Evolutionary conservation across 2,888 invertebrate species (phyloP), one percentile per base, ranked within the genome.

Genomic region (Tetranychus truncatus): DNA sequence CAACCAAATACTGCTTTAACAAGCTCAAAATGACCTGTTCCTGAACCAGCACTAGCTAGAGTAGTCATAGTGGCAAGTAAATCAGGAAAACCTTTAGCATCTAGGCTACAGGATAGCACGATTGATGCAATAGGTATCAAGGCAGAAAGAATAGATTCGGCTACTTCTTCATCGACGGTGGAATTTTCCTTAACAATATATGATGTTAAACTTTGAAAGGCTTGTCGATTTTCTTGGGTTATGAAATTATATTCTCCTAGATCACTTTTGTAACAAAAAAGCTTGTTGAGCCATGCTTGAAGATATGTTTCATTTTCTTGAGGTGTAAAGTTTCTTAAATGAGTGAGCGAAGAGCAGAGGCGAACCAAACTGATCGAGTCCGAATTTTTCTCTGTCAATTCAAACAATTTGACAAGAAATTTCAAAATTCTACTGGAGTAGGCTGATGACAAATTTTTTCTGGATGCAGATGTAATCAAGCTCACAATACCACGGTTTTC

Each of bases 11-110:
- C 86, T 0, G 92, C 90, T 65, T 89, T 88, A 82, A 95, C 92
- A 21, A 95, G 84, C 45, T 88, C 86, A 2, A 87, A 84, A 81
- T 95, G 94, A 0, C 94, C 92, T 72, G 86, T 85, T 45, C 91
- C 91, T 6, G 88, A 86, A 24, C 91, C 90, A 24, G 91, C 91
- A 82, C 92, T 92, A 0, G 94, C 94, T 78, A 95, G 82, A 73
- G 88, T 89, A 1, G 89, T 88, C 90, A 91, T 89, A 6, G 91
- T 88, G 76, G 87, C 85, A 85, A 91, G 87, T 8, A 91, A 84
- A 80, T 91, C 90, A 0, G 89, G 86, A 81, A 91, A 91, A n/a
- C 89, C 89, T n/a, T 20, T 45, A 18, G 88, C 88, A 81, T 89
- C 89, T 72, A 87, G 84, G 0, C 86, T 82, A 0, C 88, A 86